Base-by-base conservation (phyloP, 2,113 vertebrate genomes). In the Mormoops blainvillei region DNA sequence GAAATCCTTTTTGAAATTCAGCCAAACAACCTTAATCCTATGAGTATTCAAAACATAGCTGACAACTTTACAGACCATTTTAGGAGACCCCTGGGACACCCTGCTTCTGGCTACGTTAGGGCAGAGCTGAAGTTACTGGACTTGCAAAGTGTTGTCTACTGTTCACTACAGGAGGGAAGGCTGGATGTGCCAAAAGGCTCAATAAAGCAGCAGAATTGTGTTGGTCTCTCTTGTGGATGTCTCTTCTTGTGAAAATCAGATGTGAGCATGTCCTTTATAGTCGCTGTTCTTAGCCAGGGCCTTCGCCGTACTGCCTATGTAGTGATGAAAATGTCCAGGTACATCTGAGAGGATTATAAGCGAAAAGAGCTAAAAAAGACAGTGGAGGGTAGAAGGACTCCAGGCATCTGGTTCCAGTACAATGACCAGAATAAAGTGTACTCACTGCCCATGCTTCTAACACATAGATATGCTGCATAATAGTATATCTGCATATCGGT, bases 1-100 rank as follows among this genome's bases (percentile, higher is more conserved):
- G 52, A 90, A 88, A 73, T 61, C 41, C 15, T 63, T 94, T 92
- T n/a, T 96, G 48, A 95, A 96, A 82, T 88, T 67, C 50, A 92
- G 19, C 83, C 83, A 80, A 96, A 81, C 70, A 87, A 71, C 52
- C 68, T 91, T 82, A 82, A 67, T 86, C 38, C 36, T 65, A 12
- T 28, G 33, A 82, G 31, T 93, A 83, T 91, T 91, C 48, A 87
- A 96, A 94, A 18, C 19, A 54, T 5, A 88, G 18, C 26, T 43
- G 63, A 94, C 20, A 91, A 38, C 33, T 89, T 89, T 73, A 54
- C 11, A 89, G 88, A 71, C 15, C 31, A 28, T 80, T 65, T 38
- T 58, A 78, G 38, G 67, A 84, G 31, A 10, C 45, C 71, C 43
- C 48, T 70, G 70, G n/a, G 31, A 74, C 87, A 87, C 93, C 67